Evolutionary conservation across 2,797 vertebrate genomes (phyloP), one percentile per base, ranked within the genome.

Genomic region (Heterohyrax brucei): DNA sequence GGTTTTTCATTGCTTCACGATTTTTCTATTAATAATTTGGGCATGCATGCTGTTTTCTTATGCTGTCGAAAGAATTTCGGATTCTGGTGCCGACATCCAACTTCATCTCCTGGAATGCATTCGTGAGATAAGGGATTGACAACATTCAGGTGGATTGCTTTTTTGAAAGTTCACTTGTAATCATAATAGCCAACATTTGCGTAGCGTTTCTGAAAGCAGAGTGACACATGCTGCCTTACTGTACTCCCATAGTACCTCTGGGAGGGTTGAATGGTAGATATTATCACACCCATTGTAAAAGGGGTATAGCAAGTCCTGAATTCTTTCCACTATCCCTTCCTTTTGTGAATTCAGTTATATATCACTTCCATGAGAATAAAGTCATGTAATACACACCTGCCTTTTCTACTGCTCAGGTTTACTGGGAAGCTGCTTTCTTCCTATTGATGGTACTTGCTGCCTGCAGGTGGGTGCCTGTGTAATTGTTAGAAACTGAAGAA

Each of bases 251-350:
- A 72, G 4, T 79, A 33, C 2, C 3, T 76, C 53, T 90, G 66
- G 39, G 59, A 72, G 19, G 68, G 28, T 80, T 30, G 44, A 46
- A 61, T 44, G 24, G 21, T 44, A 26, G 30, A 70, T 84, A 53
- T 80, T 90, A 87, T 76, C 53, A 92, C 44, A 89, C 10, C 6
- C 33, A 87, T 62, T 87, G 22, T 33, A 48, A 89, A 93, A 89
- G 4, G 19, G 7, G 6, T 50, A 91, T 33, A 24, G 1, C 4
- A 80, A 14, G 3, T 44, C 16, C 26, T 87, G 33, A 16, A 64
- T 89, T 79, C 70, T 79, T 92, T 83, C 72, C 10, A 83, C 4
- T 77, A 4, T 44, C 28, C 28, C 56, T 1, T 66, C 5, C 22
- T 81, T 81, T 30, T 84, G 24, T 87, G 39, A 94, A 77, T 87